Conservation (phyloP, 2,797 vertebrate species). For the Hapalemur alaotrensis region DNA sequence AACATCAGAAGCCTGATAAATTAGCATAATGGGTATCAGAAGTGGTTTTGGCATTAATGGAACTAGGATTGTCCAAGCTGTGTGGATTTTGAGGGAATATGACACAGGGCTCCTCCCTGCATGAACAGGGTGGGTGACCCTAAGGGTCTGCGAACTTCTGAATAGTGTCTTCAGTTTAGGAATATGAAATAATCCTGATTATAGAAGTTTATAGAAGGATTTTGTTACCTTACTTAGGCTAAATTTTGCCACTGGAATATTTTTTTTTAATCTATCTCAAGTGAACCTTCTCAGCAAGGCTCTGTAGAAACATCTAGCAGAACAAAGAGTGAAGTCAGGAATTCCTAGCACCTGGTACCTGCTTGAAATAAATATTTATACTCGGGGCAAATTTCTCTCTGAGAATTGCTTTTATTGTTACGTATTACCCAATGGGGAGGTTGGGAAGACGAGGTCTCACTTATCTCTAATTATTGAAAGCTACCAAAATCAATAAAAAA, state of each 20-base stretch:
- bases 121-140: neutral
- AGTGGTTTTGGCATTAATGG: neutral
- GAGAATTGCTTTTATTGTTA: neutral
- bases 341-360: neutral
- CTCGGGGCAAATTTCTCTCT: neutral
- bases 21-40: neutral
- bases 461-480: neutral
- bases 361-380: slow-evolving; percentile 20
- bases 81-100: neutral
- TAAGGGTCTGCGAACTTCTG: neutral
- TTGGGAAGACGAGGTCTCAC: neutral
- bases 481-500: neutral
- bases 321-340: neutral
- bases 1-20: neutral
- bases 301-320: neutral
- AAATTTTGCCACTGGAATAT: slow-evolving; percentile 20
- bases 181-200: neutral
- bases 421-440: neutral
- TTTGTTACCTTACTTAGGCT: neutral
- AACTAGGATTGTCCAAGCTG: neutral
- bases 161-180: neutral
- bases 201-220: neutral
- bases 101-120: rapidly evolving
- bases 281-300: neutral
- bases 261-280: neutral